phyloP scores from a whole-genome alignment of 2,888 invertebrate genomes.

The Amphipoea lucens region DNA sequence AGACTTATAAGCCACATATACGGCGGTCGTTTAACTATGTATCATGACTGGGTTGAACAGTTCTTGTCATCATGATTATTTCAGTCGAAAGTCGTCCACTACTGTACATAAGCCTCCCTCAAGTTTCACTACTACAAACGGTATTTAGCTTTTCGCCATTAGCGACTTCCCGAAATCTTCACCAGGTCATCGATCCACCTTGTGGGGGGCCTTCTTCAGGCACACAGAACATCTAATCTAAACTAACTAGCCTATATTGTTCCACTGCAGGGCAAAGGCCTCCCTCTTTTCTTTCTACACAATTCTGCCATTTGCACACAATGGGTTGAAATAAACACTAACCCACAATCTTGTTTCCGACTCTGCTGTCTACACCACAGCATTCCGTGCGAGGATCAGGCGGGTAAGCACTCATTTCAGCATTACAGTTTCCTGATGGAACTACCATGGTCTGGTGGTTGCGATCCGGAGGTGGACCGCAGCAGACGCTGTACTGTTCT shows the following conservation, averaged over 20 bases:
- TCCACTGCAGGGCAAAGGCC: no score
- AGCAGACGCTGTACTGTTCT: slow-evolving; percentile 76
- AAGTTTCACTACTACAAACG: background rate
- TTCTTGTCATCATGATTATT: background rate
- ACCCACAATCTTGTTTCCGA: slow-evolving; percentile 78
- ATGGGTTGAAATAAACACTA: slow-evolving; percentile 34
- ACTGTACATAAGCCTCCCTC: background rate
- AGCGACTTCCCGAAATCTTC: background rate
- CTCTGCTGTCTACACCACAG: slow-evolving; percentile 77
- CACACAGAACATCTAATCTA: background rate
- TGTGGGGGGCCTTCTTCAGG: background rate
- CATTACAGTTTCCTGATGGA: slow-evolving; percentile 53
- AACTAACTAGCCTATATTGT: no score
- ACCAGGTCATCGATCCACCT: background rate
- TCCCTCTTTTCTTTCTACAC: background rate
- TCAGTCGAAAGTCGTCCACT: background rate
- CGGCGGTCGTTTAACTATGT: no score
- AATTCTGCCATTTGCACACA: background rate
- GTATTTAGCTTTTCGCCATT: no score
- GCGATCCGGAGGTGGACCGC: slow-evolving; percentile 64
- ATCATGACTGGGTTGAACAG: background rate
- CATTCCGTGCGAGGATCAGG: slow-evolving; percentile 75
- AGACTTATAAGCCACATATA: background rate
- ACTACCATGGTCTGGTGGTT: background rate
- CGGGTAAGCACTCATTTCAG: slow-evolving; percentile 67